A percentile compares a stretch with the other conserved stretches of the same genome.
Evolutionary conservation across 1,140 invertebrate species (phyloP).

Genomic region (Penaeus chinensis): DNA sequence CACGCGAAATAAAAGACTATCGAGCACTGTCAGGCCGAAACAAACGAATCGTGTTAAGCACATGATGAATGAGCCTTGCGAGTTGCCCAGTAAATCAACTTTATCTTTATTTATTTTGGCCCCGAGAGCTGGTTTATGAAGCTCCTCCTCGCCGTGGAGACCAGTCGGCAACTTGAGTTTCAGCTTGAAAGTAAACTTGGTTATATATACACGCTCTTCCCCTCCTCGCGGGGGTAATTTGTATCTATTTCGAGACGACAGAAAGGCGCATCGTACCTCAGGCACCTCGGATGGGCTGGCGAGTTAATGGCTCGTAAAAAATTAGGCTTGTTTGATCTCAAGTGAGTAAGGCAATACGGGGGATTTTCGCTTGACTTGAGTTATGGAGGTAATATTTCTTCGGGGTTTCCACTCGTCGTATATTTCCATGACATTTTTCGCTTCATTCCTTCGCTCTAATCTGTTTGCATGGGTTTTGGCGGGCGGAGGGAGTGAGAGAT

Average conservation of each 20-base stretch:
- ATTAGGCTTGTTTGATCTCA: constrained; percentile 55
- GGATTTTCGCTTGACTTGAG: constrained; percentile 55
- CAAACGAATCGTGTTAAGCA: constrained; percentile 21
- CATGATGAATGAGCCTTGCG: constrained; percentile 12
- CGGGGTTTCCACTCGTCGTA: not conserved
- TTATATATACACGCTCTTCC: constrained; percentile 9
- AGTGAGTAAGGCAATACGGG: constrained; percentile 46
- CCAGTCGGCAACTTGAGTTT: not conserved
- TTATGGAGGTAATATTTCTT: constrained; percentile 47
- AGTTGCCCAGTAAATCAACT: constrained; percentile 15
- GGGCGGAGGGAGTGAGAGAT: not conserved
- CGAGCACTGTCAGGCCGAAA: constrained; percentile 6
- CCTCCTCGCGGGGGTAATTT: constrained; percentile 11
- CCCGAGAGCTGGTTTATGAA: too few species aligned
- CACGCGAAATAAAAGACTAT: constrained; percentile 25
- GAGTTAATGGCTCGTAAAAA: constrained; percentile 56
- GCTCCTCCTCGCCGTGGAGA: too few species aligned
- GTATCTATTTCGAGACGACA: constrained; percentile 25
- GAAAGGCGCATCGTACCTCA: constrained; percentile 26
- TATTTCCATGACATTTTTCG: constrained; percentile 8
- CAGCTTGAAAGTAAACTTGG: constrained; percentile 14
- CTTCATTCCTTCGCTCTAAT: constrained; percentile 30
- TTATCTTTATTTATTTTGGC: constrained; percentile 8
- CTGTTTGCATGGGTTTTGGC: constrained; percentile 34
- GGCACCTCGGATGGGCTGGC: constrained; percentile 36